Evolutionary conservation across 2,113 vertebrate species (phyloP).

Genomic region (Platysternon megacephalum): DNA sequence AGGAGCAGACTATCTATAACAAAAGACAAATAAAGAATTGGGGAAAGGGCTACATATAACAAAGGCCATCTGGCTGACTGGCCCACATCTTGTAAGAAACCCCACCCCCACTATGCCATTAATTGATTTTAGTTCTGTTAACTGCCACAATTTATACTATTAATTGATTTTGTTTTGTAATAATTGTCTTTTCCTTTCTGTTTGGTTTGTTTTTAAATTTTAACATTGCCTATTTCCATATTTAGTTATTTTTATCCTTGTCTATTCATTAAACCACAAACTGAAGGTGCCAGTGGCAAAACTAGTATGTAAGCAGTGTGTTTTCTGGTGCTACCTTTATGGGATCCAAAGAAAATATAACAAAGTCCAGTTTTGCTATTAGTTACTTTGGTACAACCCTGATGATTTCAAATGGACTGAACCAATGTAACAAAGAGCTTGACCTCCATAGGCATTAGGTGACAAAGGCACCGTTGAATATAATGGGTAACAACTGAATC

Average conservation of each 20-base stretch:
- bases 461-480: background rate
- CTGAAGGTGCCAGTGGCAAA: background rate
- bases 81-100: background rate
- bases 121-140: background rate
- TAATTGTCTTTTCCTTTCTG: background rate
- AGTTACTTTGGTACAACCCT: background rate
- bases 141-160: background rate
- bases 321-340: background rate
- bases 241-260: background rate
- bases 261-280: background rate
- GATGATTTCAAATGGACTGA: background rate
- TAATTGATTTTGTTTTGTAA: background rate
- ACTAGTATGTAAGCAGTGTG: background rate
- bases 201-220: background rate
- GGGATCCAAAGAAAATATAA: background rate
- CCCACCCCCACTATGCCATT: background rate
- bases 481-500: background rate
- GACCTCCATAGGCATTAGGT: background rate
- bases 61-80: background rate
- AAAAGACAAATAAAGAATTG: background rate
- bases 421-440: background rate
- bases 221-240: background rate
- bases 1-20: background rate
- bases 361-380: background rate
- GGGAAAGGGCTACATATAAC: background rate